Conservation (phyloP, 2,113 vertebrate species). For the Arenaria interpres region DNA sequence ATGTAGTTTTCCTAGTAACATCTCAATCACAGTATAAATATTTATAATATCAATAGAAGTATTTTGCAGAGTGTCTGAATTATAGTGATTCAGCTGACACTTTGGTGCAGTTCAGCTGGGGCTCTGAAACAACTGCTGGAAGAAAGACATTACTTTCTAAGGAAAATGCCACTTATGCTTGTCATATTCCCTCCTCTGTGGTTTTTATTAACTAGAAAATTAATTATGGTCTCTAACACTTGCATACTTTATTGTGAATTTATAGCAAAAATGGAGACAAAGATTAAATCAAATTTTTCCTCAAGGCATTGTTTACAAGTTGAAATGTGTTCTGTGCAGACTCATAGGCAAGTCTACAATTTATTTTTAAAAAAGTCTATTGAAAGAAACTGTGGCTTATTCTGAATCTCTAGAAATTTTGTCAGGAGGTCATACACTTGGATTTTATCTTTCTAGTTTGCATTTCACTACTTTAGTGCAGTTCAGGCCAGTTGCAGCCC, state of each 20-base stretch:
- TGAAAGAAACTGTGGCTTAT: neutral
- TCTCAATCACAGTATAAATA: neutral
- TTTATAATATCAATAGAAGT: neutral
- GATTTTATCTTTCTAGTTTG: neutral
- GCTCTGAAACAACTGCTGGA: neutral
- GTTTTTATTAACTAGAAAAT: neutral
- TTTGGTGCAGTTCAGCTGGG: neutral
- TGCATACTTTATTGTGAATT: neutral
- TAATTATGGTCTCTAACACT: neutral
- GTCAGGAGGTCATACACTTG: neutral
- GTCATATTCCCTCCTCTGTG: neutral
- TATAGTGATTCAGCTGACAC: neutral
- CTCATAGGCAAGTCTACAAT: neutral
- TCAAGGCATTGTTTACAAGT: neutral
- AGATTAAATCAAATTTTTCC: neutral
- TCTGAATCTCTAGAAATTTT: neutral
- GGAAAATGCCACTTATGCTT: neutral
- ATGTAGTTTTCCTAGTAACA: neutral
- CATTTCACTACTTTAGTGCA: neutral
- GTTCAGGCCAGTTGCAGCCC: neutral
- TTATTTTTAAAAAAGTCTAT: neutral
- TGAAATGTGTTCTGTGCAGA: neutral
- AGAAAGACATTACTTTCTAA: neutral
- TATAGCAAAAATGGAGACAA: neutral
- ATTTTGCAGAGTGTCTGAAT: neutral